Evolutionary conservation across 2,113 vertebrate genomes (phyloP), one percentile per base, ranked within the genome.

Genomic region (Piaya cayana): DNA sequence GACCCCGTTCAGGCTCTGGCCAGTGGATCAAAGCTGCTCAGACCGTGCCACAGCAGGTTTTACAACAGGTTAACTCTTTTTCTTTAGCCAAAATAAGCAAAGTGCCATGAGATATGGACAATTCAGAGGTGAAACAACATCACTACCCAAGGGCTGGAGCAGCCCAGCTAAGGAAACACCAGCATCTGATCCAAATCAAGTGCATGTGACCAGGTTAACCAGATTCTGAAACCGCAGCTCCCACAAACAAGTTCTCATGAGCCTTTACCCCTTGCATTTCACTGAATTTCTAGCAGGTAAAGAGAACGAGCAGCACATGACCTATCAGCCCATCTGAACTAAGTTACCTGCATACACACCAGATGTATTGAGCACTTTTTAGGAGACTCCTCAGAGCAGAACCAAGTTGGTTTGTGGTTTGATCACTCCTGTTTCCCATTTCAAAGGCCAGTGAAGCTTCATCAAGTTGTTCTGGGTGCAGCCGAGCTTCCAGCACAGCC

Each of bases 401-500:
- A 15, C 21, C 65, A 50, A 29, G 25, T 23, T 30, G 12, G 45
- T 49, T 59, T 71, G n/a, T 37, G 49, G 34, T 53, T 50, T 5
- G 17, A 39, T 56, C 39, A 5, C 62, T 77, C 15, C 0, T 5
- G 25, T 15, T 29, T 89, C 23, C 64, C 1, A 0, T 49, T 67
- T 30, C 78, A 50, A 79, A 89, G 74, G 29, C 65, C 88, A 59
- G 5, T 2, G 1, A 43, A 55, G 52, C 9, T 3, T 1, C 8
- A 21, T 3, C 27, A 27, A 64, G 47, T n/a, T 25, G 8, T 11
- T 11, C 30, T 25, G 21, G 26, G 36, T n/a, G 45, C 77, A 80
- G 72, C 45, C 77, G 88, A 67, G 53, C 42, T 42, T 45, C 9
- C 15, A 39, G 37, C 68, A 59, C 50, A 50, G 60, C n/a, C 32